Evolutionary conservation across 2,113 vertebrate genomes (phyloP).

Genomic region (Eolophus roseicapilla): DNA sequence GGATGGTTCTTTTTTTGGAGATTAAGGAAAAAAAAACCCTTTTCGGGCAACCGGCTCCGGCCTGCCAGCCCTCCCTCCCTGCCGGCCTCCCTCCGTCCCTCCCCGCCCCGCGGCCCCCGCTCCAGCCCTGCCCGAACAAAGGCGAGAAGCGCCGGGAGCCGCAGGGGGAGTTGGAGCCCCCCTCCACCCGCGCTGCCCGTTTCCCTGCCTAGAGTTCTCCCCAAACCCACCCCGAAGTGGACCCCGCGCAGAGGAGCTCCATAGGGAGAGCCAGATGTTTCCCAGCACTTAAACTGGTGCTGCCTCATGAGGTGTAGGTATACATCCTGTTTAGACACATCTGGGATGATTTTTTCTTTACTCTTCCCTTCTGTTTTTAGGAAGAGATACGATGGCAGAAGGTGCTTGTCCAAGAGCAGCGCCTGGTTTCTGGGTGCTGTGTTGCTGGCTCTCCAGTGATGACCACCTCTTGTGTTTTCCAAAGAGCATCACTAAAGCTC

Average conservation of each 20-base stretch:
- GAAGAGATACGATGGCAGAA: neutral
- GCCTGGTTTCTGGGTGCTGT: neutral
- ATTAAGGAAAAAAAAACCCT: too few relatives aligned
- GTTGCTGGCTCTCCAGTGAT: neutral
- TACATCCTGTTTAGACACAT: neutral
- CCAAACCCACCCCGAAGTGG: neutral
- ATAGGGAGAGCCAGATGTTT: accelerated
- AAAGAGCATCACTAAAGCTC: neutral
- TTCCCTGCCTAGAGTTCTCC: neutral
- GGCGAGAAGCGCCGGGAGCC: neutral
- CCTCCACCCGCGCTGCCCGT: neutral
- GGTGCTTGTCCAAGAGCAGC: accelerated
- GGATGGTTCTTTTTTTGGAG: too few relatives aligned
- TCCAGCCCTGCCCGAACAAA: neutral
- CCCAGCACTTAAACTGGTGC: neutral
- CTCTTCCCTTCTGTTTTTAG: neutral
- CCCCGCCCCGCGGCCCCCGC: neutral
- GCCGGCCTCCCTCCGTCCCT: neutral
- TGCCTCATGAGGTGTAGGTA: neutral
- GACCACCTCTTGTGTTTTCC: neutral
- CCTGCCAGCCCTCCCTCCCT: neutral
- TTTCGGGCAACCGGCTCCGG: neutral
- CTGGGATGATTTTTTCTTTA: neutral
- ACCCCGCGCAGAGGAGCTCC: neutral
- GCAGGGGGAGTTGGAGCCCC: neutral